A percentile compares a stretch with the other conserved stretches of the same genome.
Conservation (phyloP, 2,113 vertebrate genomes). For the Globicephala melas region DNA sequence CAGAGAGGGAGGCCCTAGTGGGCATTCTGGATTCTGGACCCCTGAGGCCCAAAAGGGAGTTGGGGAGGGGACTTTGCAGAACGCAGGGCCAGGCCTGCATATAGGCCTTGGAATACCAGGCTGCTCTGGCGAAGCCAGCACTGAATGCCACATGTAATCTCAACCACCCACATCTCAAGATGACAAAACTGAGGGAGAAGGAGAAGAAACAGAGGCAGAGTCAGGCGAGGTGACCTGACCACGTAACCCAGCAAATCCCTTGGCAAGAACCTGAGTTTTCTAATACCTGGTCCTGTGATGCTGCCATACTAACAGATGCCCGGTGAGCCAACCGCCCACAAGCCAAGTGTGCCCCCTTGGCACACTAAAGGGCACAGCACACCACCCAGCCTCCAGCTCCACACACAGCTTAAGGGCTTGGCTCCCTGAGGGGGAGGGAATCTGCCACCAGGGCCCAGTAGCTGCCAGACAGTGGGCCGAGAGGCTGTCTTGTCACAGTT, state of each 20-base stretch:
- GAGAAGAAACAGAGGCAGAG: background rate
- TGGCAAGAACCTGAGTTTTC: background rate
- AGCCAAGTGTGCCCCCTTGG: no score
- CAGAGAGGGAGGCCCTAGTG: background rate
- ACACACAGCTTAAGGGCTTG: background rate
- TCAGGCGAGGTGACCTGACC: background rate
- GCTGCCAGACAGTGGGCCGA: background rate
- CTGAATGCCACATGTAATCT: background rate
- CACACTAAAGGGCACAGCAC: no score
- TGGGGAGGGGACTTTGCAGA: background rate
- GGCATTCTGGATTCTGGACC: background rate
- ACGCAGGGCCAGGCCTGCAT: background rate
- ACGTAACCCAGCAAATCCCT: background rate
- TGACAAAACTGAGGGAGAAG: background rate
- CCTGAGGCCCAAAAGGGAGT: background rate
- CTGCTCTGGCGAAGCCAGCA: background rate
- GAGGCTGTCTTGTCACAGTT: background rate
- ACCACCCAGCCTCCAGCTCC: background rate
- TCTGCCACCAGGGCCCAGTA: background rate
- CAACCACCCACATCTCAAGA: background rate
- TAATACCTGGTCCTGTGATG: fast-evolving
- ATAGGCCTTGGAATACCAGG: background rate
- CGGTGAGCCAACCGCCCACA: background rate
- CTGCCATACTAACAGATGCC: fast-evolving
- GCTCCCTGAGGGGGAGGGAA: background rate